Percentiles rank a stretch among this genome's conserved stretches.
These are phyloP conservation scores for Spisula subtruncata DNA, from an alignment of 2,888 invertebrate species.

Conservation along the genomic window DNA sequence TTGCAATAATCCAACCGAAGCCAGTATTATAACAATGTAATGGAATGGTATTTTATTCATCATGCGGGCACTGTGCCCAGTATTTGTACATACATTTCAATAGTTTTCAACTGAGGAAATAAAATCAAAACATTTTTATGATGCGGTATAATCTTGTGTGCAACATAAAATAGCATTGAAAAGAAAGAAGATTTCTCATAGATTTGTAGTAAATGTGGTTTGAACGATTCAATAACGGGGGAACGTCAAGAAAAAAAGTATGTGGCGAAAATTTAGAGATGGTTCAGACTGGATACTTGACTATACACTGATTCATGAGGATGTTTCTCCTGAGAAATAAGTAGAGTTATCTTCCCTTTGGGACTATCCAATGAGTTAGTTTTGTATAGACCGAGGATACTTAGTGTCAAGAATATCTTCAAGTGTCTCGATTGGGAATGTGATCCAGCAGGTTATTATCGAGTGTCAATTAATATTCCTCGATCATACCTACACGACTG, in stretches of 20 bases:
- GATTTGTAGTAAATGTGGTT: no score
- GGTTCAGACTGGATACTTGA: no score
- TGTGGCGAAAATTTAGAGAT: no score
- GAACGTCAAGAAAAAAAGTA: no score
- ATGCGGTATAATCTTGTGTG: background rate
- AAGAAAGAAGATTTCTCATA: background rate
- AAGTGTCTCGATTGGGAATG: background rate
- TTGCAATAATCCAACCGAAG: background rate
- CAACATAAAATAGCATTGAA: background rate
- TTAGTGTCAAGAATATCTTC: background rate
- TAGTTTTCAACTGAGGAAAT: conserved; percentile 10
- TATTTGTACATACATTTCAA: background rate
- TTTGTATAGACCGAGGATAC: no score
- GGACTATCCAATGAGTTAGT: no score
- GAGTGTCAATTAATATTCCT: background rate
- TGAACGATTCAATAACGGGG: no score
- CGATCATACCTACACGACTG: background rate
- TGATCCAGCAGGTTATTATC: no score
- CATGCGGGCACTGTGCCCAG: background rate
- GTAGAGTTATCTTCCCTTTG: no score
- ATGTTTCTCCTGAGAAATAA: no score
- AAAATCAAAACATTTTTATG: conserved; percentile 3
- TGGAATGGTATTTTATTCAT: conserved; percentile 19
- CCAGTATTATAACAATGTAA: background rate
- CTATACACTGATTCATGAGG: no score